Evolutionary conservation across 2,113 vertebrate species (phyloP), one percentile per base, ranked within the genome.

Genomic region (Paratilapia polleni): DNA sequence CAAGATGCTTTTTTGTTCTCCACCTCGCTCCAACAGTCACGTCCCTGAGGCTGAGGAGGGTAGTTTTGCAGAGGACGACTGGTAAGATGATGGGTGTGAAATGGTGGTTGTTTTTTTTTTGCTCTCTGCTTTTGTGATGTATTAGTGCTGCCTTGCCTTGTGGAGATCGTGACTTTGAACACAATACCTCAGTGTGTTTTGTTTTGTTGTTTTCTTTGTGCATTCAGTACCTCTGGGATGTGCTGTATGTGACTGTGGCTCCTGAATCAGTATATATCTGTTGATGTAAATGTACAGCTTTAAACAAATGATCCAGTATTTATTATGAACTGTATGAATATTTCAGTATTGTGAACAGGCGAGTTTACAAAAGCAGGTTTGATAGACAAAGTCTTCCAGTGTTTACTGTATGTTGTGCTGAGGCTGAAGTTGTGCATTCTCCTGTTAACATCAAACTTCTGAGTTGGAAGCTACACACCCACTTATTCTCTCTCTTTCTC

Each of bases 11-110:
- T n/a, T 92, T 93, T 88, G 78, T 85, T 87, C 78, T 87, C 91
- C 93, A 86, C 92, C 92, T 94, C 84, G 92, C 92, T 93, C 88
- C 90, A 89, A 94, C 97, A 99, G 98, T 94, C 98, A 99, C 96
- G 95, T 95, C 88, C 96, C 97, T 84, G 98, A 99, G 86, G 95
- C 96, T 92, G 98, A 99, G 95, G 98, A 99, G 84, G 96, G 95
- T 97, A 97, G 96, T 96, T 96, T 96, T 96, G 94, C 97, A 87
- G 96, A 97, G 90, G 98, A 98, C 62, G 97, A 97, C 94, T 96
- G 98, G 98, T 99, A 99, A 99, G 98, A 90, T 49, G 84, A 82
- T 89, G 88, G 81, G 76, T 89, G 79, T 90, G 57, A 89, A 74
- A 81, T 61, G 73, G 66, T 92, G 83, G 80, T 86, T 68, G 68